A percentile compares a stretch with the other conserved stretches of the same genome.
phyloP scores from a whole-genome alignment of 1,140 invertebrate genomes.

The Macrobrachium rosenbergii region DNA sequence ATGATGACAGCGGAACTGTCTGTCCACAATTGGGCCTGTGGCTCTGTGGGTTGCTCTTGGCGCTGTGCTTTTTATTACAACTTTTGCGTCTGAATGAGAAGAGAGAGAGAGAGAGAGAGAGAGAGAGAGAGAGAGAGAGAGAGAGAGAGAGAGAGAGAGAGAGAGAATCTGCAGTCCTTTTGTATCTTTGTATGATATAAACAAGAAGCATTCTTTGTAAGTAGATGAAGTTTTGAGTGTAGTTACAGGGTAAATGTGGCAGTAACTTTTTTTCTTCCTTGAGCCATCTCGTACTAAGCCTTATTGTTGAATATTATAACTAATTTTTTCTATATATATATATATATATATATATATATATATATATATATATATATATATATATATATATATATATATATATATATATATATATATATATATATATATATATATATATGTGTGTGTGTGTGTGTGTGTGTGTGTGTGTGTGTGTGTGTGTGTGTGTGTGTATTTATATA shows the following conservation, averaged over 20 bases:
- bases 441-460: not conserved
- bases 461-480: not conserved
- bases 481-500: not conserved
- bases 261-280: no score
- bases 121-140: constrained; percentile 25
- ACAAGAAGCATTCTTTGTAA: no score
- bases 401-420: constrained; percentile 4
- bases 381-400: not conserved
- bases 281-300: no score
- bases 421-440: not conserved
- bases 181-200: no score
- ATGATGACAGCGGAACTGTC: no score
- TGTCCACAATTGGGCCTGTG: no score
- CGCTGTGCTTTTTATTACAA: no score
- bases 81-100: not conserved
- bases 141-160: constrained; percentile 26
- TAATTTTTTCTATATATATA: not conserved
- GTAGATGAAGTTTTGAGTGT: no score
- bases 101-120: constrained; percentile 21
- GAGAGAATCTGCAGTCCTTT: no score
- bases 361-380: not conserved
- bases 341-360: not conserved
- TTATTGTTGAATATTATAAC: not conserved
- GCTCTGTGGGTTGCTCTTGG: no score
- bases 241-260: no score